Evolutionary conservation across 2,888 invertebrate genomes (phyloP), one percentile per base, ranked within the genome.

Genomic region (Pristionchus exspectatus): DNA sequence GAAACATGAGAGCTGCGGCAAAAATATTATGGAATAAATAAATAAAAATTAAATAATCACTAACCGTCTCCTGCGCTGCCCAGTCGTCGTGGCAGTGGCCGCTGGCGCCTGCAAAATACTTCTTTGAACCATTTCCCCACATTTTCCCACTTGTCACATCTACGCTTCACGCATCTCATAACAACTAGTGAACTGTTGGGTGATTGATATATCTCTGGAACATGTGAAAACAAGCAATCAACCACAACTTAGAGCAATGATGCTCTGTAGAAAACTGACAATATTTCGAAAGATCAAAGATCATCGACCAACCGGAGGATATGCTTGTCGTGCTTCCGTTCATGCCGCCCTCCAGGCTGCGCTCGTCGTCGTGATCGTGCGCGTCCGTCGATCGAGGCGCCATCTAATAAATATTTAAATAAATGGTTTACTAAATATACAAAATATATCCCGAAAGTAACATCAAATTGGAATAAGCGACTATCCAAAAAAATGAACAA

Each of bases 71-170:
- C 74, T 88, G 87, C 74, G n/a, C n/a, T 24, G 24, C 54, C 54
- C 54, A n/a, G 74, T 88, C 87, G 66, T 88, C 87, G 87, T 88
- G 87, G 56, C 87, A 88, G 56, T 88, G 87, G 24, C 87, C 87
- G 24, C 87, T 88, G 54, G 74, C 87, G 21, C 87, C 87, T 88
- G 87, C 2, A 69, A 30, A 50, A 18, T 33, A 85, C 3, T 63
- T 59, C 14, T 14, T 33, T 33, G 2, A 59, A 9, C 44, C 27
- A 12, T 30, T 33, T 24, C 16, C 27, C 14, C 72, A 3, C 69
- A 7, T n/a, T 14, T 14, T 24, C 14, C 4, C 27, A 7, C 69
- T 30, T 24, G 7, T 69, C n/a, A 27, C n/a, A 27, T 9, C 69
- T 2, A n/a, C 0, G 69, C 27, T 69, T 69, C 69, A 69, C 63